Conservation (phyloP, 2,797 vertebrate genomes). For the Leuciscus waleckii region DNA sequence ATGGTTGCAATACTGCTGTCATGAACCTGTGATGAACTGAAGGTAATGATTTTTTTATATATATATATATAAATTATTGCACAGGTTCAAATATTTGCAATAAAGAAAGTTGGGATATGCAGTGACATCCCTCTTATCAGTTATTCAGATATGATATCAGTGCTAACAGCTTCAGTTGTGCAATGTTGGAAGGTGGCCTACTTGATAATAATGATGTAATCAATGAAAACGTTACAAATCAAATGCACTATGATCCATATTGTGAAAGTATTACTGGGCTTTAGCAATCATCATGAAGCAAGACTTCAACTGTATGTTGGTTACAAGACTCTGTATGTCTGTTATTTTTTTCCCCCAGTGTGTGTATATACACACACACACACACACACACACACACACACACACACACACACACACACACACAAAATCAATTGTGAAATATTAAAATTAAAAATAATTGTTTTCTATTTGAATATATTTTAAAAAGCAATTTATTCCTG, state of each 20-base stretch:
- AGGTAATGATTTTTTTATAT: neutral
- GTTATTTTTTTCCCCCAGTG: too few species aligned
- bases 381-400: too few species aligned
- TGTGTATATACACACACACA: too few species aligned
- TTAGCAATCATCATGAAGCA: neutral
- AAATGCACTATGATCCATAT: neutral
- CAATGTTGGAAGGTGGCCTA: neutral
- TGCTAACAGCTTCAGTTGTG: neutral
- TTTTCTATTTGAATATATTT: too few species aligned
- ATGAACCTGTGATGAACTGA: neutral
- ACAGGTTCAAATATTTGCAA: neutral
- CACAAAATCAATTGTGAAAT: too few species aligned
- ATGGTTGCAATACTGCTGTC: neutral
- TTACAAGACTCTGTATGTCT: neutral
- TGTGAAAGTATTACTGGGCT: neutral
- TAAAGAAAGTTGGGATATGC: neutral
- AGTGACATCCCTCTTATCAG: neutral
- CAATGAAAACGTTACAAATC: neutral
- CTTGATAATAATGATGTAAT: neutral
- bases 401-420: too few species aligned
- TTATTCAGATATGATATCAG: conserved; percentile 16
- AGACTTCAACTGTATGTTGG: neutral
- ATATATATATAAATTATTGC: too few species aligned
- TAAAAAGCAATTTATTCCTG: too few species aligned
- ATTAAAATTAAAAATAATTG: too few species aligned